These are phyloP conservation scores for Gasterosteus aculeatus DNA, from an alignment of 2,113 vertebrate genomes.

Conservation along the genomic window DNA sequence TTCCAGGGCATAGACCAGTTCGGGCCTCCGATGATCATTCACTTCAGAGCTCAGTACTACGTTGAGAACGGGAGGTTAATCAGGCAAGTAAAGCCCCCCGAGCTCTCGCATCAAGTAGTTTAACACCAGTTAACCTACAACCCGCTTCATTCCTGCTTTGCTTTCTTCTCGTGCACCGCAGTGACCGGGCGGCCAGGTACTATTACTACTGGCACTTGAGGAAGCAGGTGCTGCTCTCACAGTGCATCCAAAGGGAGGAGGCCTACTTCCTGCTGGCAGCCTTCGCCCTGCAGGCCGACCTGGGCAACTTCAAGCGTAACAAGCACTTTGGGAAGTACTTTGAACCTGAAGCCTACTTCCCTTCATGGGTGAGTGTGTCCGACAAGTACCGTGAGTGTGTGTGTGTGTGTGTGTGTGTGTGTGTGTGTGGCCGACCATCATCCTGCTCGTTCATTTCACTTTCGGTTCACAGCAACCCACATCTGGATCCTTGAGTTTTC, in stretches of 20 bases:
- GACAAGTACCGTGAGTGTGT: not conserved
- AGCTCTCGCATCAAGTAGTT: not conserved
- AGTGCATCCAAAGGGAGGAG: slow-evolving; percentile 92
- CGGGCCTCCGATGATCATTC: slow-evolving; percentile 97
- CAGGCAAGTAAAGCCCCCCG: slow-evolving; percentile 79
- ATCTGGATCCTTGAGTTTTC: not conserved
- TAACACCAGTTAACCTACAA: slow-evolving; percentile 5
- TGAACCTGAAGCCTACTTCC: slow-evolving; percentile 96
- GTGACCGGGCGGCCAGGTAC: slow-evolving; percentile 92
- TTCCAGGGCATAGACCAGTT: slow-evolving; percentile 97
- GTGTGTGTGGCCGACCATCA: not conserved
- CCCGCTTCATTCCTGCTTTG: not conserved
- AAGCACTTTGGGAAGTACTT: slow-evolving; percentile 98
- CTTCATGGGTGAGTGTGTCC: slow-evolving; percentile 88
- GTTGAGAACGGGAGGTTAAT: slow-evolving; percentile 97
- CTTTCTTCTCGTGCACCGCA: slow-evolving; percentile 53
- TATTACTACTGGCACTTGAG: slow-evolving; percentile 99
- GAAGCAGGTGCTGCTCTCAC: slow-evolving; percentile 95
- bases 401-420: too few species aligned
- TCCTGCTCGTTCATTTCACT: not conserved
- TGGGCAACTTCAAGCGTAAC: slow-evolving; percentile 96
- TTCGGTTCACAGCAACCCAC: slow-evolving; percentile 1
- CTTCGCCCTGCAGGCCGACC: slow-evolving; percentile 96
- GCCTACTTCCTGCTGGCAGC: slow-evolving; percentile 98
- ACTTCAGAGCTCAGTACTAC: slow-evolving; percentile 98